Evolutionary conservation across 1,140 invertebrate species (phyloP).

Genomic region (Magallana angulata): DNA sequence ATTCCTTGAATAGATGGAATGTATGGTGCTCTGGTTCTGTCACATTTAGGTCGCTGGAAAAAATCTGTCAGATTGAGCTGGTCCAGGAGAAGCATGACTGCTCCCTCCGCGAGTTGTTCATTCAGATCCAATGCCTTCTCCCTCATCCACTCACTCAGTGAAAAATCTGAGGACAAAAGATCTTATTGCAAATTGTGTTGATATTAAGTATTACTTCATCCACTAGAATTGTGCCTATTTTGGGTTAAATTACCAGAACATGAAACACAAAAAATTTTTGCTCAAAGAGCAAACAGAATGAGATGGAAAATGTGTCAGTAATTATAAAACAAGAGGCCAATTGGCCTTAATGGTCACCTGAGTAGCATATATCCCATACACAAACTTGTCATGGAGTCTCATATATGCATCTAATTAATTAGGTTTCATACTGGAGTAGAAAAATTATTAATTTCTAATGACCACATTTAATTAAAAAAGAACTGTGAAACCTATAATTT

Average conservation of each 20-base stretch:
- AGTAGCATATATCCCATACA: too few relatives aligned
- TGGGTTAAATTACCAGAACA: not conserved
- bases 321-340: not conserved
- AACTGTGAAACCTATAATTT: too few relatives aligned
- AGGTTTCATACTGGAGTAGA: too few relatives aligned
- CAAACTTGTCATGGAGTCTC: too few relatives aligned
- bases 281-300: not conserved
- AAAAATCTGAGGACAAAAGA: constrained; percentile 47
- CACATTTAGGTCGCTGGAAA: constrained; percentile 43
- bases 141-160: constrained; percentile 35
- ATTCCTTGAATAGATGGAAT: constrained; percentile 44
- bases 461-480: too few relatives aligned
- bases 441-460: too few relatives aligned
- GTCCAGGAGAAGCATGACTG: constrained; percentile 38
- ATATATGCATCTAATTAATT: too few relatives aligned
- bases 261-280: not conserved
- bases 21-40: constrained; percentile 29
- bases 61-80: constrained; percentile 42
- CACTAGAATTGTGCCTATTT: not conserved
- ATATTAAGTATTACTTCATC: not conserved
- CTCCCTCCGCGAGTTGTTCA: constrained; percentile 31
- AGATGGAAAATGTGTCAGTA: not conserved
- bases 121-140: not conserved
- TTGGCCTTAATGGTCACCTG: too few relatives aligned
- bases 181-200: not conserved